Conservation (phyloP, 2,888 invertebrate genomes). For the Rhagium mordax region DNA sequence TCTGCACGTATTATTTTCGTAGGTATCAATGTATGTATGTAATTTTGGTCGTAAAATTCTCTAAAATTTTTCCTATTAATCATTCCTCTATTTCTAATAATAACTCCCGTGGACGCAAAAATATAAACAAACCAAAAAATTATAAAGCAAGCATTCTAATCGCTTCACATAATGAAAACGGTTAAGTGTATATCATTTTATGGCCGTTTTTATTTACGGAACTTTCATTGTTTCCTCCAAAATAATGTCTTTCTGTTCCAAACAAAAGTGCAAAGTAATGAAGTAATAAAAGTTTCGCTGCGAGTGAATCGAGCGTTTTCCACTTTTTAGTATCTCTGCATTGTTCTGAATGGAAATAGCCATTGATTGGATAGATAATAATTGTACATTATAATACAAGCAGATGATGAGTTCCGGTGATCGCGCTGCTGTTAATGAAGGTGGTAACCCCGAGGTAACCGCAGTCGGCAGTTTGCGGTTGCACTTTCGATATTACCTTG, state of each 20-base stretch:
- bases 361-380: conserved; percentile 21
- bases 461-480: conserved; percentile 35
- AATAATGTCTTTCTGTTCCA: conserved; percentile 11
- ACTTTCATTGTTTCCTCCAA: conserved; percentile 6
- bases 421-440: conserved; percentile 37
- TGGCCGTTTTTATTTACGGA: conserved; percentile 21
- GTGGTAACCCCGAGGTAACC: conserved; percentile 35
- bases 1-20: too few species aligned
- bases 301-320: conserved; percentile 19
- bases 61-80: too few species aligned
- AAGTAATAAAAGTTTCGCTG: conserved; percentile 24
- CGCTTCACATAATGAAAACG: conserved; percentile 9
- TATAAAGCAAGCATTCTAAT: background rate
- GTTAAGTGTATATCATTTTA: conserved; percentile 26
- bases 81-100: too few species aligned
- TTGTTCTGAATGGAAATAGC: conserved; percentile 23
- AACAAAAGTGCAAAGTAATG: conserved; percentile 27
- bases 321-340: conserved; percentile 1
- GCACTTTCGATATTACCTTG: conserved; percentile 27
- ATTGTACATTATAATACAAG: conserved; percentile 22
- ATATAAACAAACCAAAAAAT: background rate
- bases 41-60: too few species aligned
- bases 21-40: too few species aligned
- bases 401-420: conserved; percentile 24
- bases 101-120: background rate